Conservation (phyloP, 2,113 vertebrate species). For the Grantiella picta region DNA sequence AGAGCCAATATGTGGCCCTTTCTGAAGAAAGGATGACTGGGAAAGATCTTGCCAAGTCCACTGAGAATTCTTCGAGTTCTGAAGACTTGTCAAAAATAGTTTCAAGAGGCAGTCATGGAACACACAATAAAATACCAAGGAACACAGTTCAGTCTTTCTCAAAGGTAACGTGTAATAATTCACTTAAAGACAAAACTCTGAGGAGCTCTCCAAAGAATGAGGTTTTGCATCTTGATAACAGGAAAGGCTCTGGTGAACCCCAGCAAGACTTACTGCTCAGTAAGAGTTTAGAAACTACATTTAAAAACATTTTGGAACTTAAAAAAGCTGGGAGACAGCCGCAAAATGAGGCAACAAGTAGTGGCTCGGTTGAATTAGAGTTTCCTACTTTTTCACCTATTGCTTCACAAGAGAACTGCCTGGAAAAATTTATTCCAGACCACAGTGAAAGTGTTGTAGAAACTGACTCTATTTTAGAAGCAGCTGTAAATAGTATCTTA, state of each 20-base stretch:
- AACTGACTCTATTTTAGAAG: slow-evolving; percentile 96
- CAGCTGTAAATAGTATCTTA: slow-evolving; percentile 99
- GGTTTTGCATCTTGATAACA: slow-evolving; percentile 68
- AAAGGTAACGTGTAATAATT: slow-evolving; percentile 69
- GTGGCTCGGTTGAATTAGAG: slow-evolving; percentile 71
- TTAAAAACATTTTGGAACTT: slow-evolving; percentile 85
- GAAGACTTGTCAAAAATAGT: slow-evolving; percentile 66
- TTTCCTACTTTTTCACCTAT: slow-evolving; percentile 77
- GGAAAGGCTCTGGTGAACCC: slow-evolving; percentile 68
- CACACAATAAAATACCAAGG: slow-evolving; percentile 62
- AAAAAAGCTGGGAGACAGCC: slow-evolving; percentile 81
- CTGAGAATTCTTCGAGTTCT: slow-evolving; percentile 59
- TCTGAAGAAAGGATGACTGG: slow-evolving; percentile 63
- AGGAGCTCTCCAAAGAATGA: slow-evolving; percentile 76
- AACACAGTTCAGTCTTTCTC: slow-evolving; percentile 51
- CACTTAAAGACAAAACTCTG: slow-evolving; percentile 72
- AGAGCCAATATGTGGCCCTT: slow-evolving; percentile 27
- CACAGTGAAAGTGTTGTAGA: slow-evolving; percentile 82
- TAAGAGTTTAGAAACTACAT: slow-evolving; percentile 81
- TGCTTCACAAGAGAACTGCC: slow-evolving; percentile 77
- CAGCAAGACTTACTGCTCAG: slow-evolving; percentile 70
- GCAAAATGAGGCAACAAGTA: slow-evolving; percentile 63
- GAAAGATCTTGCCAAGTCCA: slow-evolving; percentile 54
- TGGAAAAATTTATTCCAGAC: slow-evolving; percentile 80
- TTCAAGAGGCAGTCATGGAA: slow-evolving; percentile 45